These are phyloP conservation scores for Glaucomys volans DNA, from an alignment of 2,113 vertebrate species.

Conservation along the genomic window DNA sequence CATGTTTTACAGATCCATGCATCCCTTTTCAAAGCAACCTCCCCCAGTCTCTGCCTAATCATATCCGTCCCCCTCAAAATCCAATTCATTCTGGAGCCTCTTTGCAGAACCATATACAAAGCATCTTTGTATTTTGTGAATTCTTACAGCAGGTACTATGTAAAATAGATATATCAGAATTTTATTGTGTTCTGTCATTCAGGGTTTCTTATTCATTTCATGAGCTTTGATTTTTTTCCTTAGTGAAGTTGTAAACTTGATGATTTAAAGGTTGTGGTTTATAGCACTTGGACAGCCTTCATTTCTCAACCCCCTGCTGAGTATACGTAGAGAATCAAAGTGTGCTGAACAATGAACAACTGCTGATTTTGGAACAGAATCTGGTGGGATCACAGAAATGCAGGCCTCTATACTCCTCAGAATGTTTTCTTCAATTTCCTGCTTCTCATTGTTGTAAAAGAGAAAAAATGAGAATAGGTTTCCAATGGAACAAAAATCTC, in stretches of 20 bases:
- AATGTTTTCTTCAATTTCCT: background rate
- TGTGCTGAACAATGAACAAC: background rate
- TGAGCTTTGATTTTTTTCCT: background rate
- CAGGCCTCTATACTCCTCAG: background rate
- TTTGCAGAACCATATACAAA: background rate
- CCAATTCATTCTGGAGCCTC: background rate
- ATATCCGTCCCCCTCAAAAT: background rate
- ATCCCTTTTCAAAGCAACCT: background rate
- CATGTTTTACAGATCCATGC: background rate
- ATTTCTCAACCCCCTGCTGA: background rate
- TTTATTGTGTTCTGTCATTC: too few species aligned
- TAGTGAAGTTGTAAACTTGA: background rate
- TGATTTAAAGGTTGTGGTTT: background rate
- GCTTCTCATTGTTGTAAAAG: background rate
- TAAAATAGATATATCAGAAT: background rate
- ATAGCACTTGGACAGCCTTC: background rate
- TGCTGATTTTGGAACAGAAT: background rate
- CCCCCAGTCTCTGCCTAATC: background rate
- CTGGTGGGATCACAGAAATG: background rate
- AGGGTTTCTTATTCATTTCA: background rate
- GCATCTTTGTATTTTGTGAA: background rate
- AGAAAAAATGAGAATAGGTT: background rate
- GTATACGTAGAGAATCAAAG: background rate
- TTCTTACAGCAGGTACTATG: background rate
- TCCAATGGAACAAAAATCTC: background rate